Conservation (phyloP, 2,888 invertebrate species). For the Drosophila falleni region DNA sequence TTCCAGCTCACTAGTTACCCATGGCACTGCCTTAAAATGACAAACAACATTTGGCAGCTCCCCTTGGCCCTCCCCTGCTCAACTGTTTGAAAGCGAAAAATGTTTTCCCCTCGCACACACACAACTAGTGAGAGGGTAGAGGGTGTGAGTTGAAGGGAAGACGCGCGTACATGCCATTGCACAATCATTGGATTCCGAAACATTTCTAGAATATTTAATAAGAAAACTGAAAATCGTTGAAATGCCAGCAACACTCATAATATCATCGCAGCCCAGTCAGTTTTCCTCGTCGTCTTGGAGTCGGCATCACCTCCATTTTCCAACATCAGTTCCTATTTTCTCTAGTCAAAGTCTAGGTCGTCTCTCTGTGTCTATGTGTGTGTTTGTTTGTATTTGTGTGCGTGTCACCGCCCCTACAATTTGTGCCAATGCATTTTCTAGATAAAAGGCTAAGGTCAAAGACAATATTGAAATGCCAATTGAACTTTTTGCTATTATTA, state of each 20-base stretch:
- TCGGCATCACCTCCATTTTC: conserved; percentile 23
- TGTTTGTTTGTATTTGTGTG: conserved; percentile 10
- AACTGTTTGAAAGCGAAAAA: conserved; percentile 70
- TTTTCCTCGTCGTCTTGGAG: conserved; percentile 9
- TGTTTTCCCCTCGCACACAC: conserved; percentile 54
- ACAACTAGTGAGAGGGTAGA: not conserved
- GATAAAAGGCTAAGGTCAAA: conserved; percentile 80
- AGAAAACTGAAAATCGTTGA: conserved; percentile 83
- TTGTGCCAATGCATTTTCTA: conserved; percentile 52
- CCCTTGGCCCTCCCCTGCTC: conserved; percentile 24
- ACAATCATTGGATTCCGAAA: conserved; percentile 83
- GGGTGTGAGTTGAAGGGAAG: conserved; percentile 14
- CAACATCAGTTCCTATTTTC: conserved; percentile 11
- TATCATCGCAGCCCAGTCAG: conserved; percentile 52
- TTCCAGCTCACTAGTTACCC: conserved; percentile 80
- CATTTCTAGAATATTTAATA: conserved; percentile 83
- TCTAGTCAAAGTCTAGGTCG: conserved; percentile 56
- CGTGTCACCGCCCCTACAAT: conserved; percentile 55
- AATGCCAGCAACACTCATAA: conserved; percentile 82
- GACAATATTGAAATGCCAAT: conserved; percentile 82
- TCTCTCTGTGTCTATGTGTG: conserved; percentile 25
- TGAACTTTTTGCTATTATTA: conserved; percentile 77
- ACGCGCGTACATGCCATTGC: conserved; percentile 81
- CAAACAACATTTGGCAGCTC: conserved; percentile 77
- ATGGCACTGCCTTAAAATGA: conserved; percentile 76